A percentile compares a stretch with the other conserved stretches of the same genome.
These are phyloP conservation scores for Battus philenor DNA, from an alignment of 1,140 invertebrate species.

Conservation along the genomic window DNA sequence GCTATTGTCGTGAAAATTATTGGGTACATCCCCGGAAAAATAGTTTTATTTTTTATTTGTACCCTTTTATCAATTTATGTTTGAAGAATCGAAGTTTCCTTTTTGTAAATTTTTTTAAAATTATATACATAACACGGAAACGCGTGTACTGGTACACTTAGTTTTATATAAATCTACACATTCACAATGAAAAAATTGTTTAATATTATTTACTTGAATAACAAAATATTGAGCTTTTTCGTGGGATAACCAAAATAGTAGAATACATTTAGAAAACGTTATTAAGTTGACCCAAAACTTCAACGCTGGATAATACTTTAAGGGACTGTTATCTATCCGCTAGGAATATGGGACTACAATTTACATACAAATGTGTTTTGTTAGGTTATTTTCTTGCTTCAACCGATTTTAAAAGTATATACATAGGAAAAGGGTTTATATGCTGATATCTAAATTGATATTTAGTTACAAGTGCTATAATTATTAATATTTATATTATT, in stretches of 20 bases:
- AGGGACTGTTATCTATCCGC: slow-evolving; percentile 7
- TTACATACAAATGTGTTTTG: slow-evolving; percentile 14
- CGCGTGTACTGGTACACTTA: too few species aligned
- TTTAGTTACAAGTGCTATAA: not conserved
- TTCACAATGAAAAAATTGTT: too few species aligned
- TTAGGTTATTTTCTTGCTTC: slow-evolving; percentile 2
- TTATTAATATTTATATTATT: not conserved
- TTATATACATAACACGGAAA: too few species aligned
- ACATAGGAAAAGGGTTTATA: not conserved
- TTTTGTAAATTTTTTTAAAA: too few species aligned
- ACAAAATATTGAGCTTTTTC: too few species aligned
- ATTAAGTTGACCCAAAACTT: slow-evolving; percentile 16
- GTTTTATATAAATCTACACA: too few species aligned
- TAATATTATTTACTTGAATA: too few species aligned
- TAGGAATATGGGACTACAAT: slow-evolving; percentile 10
- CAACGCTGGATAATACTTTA: slow-evolving; percentile 15
- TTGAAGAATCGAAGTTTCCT: too few species aligned
- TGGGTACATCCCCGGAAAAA: too few species aligned
- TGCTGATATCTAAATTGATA: not conserved
- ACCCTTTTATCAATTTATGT: too few species aligned
- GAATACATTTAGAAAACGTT: slow-evolving; percentile 14
- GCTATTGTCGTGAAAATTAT: too few species aligned
- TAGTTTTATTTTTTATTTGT: too few species aligned
- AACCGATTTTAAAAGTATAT: slow-evolving; percentile 2
- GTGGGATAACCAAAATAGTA: slow-evolving; percentile 5